These are phyloP conservation scores for Automeris io DNA, from an alignment of 2,888 invertebrate genomes.

Conservation along the genomic window DNA sequence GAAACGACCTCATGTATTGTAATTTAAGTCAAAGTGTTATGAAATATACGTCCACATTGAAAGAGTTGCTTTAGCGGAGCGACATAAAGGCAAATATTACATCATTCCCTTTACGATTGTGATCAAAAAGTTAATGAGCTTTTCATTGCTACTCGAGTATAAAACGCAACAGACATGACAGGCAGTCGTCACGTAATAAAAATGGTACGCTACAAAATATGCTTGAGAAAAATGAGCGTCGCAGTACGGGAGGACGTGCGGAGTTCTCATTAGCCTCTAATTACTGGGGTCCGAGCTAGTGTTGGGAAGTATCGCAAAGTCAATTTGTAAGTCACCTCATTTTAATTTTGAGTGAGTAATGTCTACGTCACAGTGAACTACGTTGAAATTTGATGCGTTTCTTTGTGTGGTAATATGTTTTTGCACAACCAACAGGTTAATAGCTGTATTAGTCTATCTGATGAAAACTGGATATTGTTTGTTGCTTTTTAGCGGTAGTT, in stretches of 20 bases:
- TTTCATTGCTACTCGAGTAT: slow-evolving; percentile 34
- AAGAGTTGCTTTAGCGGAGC: slow-evolving; percentile 17
- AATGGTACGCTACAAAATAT: slow-evolving; percentile 42
- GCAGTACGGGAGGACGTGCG: slow-evolving; percentile 19
- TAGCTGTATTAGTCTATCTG: too few species aligned
- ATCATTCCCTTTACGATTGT: slow-evolving; percentile 22
- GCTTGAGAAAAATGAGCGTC: slow-evolving; percentile 40
- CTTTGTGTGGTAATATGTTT: too few species aligned
- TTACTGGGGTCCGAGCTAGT: slow-evolving; percentile 40
- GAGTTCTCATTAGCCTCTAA: slow-evolving; percentile 70
- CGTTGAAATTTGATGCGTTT: too few species aligned
- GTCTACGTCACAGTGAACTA: too few species aligned
- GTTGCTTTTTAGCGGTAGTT: too few species aligned
- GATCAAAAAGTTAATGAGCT: slow-evolving; percentile 43
- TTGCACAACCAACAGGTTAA: too few species aligned
- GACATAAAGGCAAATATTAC: slow-evolving; percentile 28
- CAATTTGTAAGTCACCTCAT: too few species aligned
- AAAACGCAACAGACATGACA: slow-evolving; percentile 34
- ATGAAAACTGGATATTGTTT: too few species aligned
- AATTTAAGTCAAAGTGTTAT: slow-evolving; percentile 9
- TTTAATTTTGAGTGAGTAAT: too few species aligned
- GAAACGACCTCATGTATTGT: slow-evolving; percentile 9
- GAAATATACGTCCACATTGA: slow-evolving; percentile 2
- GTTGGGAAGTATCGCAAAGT: slow-evolving; percentile 7
- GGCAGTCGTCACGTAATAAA: slow-evolving; percentile 53